Evolutionary conservation across 2,797 vertebrate genomes (phyloP), one percentile per base, ranked within the genome.

Genomic region (Micrastur ruficollis): DNA sequence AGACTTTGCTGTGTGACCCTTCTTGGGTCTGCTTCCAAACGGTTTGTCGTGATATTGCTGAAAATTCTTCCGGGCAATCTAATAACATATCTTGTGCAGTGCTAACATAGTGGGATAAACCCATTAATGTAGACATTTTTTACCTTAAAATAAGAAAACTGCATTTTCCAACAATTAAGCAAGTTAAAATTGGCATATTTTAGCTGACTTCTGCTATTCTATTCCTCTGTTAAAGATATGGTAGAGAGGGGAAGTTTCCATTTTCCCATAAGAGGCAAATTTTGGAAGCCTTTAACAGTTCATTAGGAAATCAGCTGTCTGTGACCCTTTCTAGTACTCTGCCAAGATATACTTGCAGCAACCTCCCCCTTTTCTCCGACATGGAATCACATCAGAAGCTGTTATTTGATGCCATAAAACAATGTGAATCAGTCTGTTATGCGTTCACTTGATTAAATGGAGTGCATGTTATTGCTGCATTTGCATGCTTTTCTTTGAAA

Each of bases 251-350:
- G 16, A 90, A 73, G 34, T 93, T 96, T 93, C 27, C 50, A 53
- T 81, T 88, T 96, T 95, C 63, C 82, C 9, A 4, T 90, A 91
- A 95, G 42, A 86, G 76, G 67, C 56, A 87, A 81, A 89, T 71
- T 95, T 96, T 96, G 83, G 56, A 96, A 97, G 59, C 75, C 74
- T 97, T 96, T 85, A 97, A 90, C 82, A 94, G 53, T 93, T 95
- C 58, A 83, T 89, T 96, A 95, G 93, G 56, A 95, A 87, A 86
- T 76, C 86, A 92, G 59, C 87, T 81, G 16, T 47, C 80, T 96
- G 40, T 93, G 90, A 89, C 89, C 86, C 95, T 79, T 97, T 85
- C 79, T 70, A 93, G n/a, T 83, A 52, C 31, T 96, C 63, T 97
- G 94, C 96, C 94, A 95, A 96, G 96, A 94, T 55, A 68, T 52